phyloP scores from a whole-genome alignment of 2,888 invertebrate species.

The Siphonodentalium dalli region DNA sequence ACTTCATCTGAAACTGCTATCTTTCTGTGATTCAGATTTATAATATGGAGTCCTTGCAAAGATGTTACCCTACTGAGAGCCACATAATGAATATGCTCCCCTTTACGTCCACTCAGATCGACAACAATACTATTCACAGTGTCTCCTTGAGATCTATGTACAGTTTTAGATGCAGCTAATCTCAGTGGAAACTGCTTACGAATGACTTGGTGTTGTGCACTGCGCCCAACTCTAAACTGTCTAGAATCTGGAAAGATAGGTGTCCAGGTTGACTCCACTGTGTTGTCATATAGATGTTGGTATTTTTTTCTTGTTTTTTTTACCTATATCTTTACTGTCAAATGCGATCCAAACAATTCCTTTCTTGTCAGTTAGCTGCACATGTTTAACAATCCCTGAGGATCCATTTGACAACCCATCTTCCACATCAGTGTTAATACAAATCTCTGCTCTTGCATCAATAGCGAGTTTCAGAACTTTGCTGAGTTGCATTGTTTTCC shows the following conservation, averaged over 20 bases:
- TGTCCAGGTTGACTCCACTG: conserved; percentile 20
- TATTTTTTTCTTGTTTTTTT: conserved; percentile 10
- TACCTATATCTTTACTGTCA: conserved; percentile 19
- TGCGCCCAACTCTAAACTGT: conserved; percentile 12
- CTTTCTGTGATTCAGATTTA: conserved; percentile 19
- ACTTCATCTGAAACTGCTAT: conserved; percentile 13
- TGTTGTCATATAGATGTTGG: conserved; percentile 13
- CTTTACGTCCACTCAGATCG: conserved; percentile 22
- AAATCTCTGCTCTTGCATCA: conserved; percentile 22
- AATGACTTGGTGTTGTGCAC: conserved; percentile 8
- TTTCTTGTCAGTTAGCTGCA: conserved; percentile 11
- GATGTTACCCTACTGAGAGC: conserved; percentile 22
- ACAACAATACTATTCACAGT: conserved; percentile 20
- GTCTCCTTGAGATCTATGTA: conserved; percentile 30
- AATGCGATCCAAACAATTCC: conserved; percentile 34
- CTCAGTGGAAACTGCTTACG: conserved; percentile 28
- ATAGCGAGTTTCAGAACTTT: conserved; percentile 15
- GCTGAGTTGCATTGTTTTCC: conserved; percentile 25
- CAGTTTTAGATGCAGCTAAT: conserved; percentile 21
- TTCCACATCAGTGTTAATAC: conserved; percentile 25
- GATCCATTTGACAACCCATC: conserved; percentile 38
- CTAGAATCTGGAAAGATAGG: conserved; percentile 23
- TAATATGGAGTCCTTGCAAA: conserved; percentile 11
- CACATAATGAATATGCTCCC: conserved; percentile 27
- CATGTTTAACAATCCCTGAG: conserved; percentile 23